Conservation (phyloP, 2,888 invertebrate species). For the Chironomus riparius region DNA sequence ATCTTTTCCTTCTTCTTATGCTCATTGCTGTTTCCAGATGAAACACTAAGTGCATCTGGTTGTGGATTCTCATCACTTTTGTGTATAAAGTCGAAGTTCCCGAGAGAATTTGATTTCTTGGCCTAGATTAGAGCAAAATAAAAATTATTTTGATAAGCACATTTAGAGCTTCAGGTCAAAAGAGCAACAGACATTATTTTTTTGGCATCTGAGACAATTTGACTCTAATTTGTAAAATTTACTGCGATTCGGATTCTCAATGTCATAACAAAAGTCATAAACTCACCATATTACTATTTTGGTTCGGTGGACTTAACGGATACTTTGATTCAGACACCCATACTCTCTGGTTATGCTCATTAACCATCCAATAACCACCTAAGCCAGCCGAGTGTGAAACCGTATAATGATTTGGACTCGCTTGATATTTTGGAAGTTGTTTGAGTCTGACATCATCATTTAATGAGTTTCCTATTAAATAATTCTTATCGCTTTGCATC, state of each 20-base stretch:
- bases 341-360: constrained; percentile 28
- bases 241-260: not conserved
- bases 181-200: not conserved
- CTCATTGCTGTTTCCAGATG: constrained; percentile 36
- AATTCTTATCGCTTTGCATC: constrained; percentile 5
- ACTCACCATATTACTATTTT: constrained; percentile 15
- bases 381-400: constrained; percentile 28
- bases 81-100: constrained; percentile 31
- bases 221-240: too few species aligned
- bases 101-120: constrained; percentile 31
- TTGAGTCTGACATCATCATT: not conserved
- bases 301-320: constrained; percentile 19
- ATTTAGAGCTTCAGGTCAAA: too few species aligned
- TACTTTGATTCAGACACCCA: constrained; percentile 15
- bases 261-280: too few species aligned
- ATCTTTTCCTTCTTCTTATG: constrained; percentile 39
- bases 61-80: constrained; percentile 27
- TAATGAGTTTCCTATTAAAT: not conserved
- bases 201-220: not conserved
- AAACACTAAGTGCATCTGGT: constrained; percentile 38
- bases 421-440: not conserved
- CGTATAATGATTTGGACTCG: constrained; percentile 21
- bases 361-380: constrained; percentile 31
- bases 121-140: constrained; percentile 24
- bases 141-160: not conserved